Percentiles rank a stretch among this genome's conserved stretches.
Evolutionary conservation across 2,888 invertebrate genomes (phyloP).

Genomic region (Ophonus ardosiacus): DNA sequence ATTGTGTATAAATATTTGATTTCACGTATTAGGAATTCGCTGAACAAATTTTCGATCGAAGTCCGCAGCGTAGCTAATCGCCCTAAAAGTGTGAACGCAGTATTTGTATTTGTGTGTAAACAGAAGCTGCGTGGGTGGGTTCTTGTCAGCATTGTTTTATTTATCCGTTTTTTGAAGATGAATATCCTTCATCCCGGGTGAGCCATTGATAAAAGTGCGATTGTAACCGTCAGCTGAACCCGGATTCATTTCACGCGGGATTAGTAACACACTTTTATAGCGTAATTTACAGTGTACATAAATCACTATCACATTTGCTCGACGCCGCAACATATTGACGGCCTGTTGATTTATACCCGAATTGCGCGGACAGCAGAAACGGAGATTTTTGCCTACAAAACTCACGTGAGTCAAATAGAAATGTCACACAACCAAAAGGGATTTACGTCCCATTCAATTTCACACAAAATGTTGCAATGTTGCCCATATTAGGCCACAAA

Average conservation of each 20-base stretch:
- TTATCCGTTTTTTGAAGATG: conserved; percentile 57
- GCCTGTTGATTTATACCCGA: conserved; percentile 57
- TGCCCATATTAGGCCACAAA: background rate
- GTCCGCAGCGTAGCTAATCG: background rate
- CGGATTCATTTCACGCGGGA: conserved; percentile 63
- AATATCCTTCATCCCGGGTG: conserved; percentile 58
- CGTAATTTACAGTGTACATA: conserved; percentile 63
- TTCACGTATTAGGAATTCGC: background rate
- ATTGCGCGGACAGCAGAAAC: conserved; percentile 41
- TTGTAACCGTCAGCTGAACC: conserved; percentile 57
- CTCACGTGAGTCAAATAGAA: background rate
- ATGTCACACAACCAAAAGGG: background rate
- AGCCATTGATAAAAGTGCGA: conserved; percentile 62
- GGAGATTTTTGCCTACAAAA: conserved; percentile 27
- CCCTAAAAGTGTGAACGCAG: background rate
- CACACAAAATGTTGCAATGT: background rate
- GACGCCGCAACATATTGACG: conserved; percentile 58
- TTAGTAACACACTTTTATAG: conserved; percentile 63
- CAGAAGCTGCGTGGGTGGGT: background rate
- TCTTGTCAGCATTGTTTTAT: conserved; percentile 29
- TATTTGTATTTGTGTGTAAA: background rate
- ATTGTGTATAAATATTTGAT: too few species aligned
- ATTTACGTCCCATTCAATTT: background rate
- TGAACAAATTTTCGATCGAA: background rate
- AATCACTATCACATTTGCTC: conserved; percentile 62